Evolutionary conservation across 2,888 invertebrate species (phyloP).

Genomic region (Aelia acuminata): DNA sequence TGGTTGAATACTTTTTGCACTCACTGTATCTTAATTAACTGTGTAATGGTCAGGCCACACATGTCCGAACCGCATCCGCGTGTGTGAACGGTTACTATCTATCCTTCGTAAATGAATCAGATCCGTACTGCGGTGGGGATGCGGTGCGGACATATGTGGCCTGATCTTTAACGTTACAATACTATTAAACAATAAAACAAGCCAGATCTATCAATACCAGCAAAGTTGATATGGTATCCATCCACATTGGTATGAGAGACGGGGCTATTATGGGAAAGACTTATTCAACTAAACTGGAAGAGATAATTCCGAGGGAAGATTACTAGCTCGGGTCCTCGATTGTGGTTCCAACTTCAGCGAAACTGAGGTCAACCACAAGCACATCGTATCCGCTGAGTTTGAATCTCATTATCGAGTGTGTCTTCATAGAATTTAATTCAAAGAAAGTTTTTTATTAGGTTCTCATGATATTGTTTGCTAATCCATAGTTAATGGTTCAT

Average conservation of each 20-base stretch:
- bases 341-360: neutral
- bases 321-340: neutral
- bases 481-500: no score
- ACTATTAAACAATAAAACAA: no score
- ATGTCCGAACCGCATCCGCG: no score
- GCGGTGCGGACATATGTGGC: no score
- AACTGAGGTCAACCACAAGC: neutral
- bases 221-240: neutral
- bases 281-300: neutral
- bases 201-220: neutral
- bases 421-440: neutral
- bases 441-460: neutral
- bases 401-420: neutral
- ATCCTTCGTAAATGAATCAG: no score
- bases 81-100: no score
- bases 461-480: no score
- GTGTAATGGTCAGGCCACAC: no score
- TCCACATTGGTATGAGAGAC: neutral
- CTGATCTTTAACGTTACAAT: no score
- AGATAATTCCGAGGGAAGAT: neutral
- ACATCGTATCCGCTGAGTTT: neutral
- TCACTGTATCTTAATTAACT: no score
- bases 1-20: no score
- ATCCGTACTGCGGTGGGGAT: no score
- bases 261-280: neutral